Base-by-base conservation (phyloP, 1,140 invertebrate genomes). In the Euglossa dilemma region DNA sequence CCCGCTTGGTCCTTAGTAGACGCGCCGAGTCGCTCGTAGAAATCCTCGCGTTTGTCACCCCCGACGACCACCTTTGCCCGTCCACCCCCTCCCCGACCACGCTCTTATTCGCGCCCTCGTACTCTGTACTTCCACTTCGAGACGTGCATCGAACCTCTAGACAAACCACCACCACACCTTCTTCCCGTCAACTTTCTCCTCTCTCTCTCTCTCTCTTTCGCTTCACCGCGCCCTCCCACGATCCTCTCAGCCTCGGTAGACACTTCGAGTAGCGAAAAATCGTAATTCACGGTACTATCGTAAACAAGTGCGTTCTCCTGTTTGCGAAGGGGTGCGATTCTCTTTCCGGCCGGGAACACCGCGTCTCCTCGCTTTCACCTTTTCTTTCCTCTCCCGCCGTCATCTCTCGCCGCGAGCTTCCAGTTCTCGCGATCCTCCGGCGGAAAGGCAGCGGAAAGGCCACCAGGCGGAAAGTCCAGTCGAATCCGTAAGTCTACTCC, bases 1-100 rank as follows among this genome's bases (percentile, higher is more conserved):
- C 69, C 76, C 67, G 59, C 20, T 23, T 43, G 61, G 61, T 16
- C 52, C 80, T 73, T 88, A 83, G 80, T 87, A 75, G 83, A 82
- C 78, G 61, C 45, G 70, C 45, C 71, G 57, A 54, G 75, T 76
- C 67, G 73, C 3, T 73, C 75, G 71, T 83, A 83, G 66, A 43
- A 72, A 76, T 12, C 45, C 69, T 56, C 77, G 82, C 69, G 70
- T 83, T 75, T 85, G 72, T 64, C 63, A 47, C 14, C 67, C 47
- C 56, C 59, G 28, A 23, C 9, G 50, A 23, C 54, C 76, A 61
- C 59, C 16, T 57, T 73, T 16, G n/a, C 61, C 72, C 12, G 20
- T 47, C 28, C 18, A 45, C 52, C 23, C 36, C 28, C 36, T 14
- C 36, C 63, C 50, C 18, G 16, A 43, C 20, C 18, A 57, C 4